phyloP scores from a whole-genome alignment of 2,888 invertebrate genomes.

The Drosophila ustulata region DNA sequence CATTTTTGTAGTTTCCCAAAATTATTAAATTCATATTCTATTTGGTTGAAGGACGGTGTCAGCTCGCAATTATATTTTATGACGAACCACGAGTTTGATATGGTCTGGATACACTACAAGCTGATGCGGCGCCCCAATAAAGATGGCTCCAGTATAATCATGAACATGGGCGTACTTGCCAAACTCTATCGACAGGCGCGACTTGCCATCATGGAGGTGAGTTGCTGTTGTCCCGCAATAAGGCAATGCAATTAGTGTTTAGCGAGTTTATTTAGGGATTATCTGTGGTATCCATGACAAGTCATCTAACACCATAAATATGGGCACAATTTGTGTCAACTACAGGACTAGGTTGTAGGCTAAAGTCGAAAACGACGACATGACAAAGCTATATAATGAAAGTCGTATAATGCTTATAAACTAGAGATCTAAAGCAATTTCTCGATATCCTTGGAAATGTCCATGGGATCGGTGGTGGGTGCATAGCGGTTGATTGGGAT shows the following conservation, averaged over 20 bases:
- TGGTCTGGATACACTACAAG: constrained; percentile 48
- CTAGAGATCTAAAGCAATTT: constrained; percentile 76
- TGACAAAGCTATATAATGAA: constrained; percentile 24
- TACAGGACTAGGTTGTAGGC: constrained; percentile 34
- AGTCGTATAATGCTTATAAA: constrained; percentile 15
- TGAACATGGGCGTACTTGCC: constrained; percentile 38
- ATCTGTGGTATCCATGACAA: constrained; percentile 1
- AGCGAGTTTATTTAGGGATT: constrained; percentile 29
- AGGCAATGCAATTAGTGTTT: constrained; percentile 32
- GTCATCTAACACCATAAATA: constrained; percentile 24
- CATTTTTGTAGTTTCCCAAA: constrained; percentile 10
- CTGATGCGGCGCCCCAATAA: constrained; percentile 18
- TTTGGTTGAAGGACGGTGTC: not conserved
- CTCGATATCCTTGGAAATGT: constrained; percentile 84
- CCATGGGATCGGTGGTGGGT: constrained; percentile 85
- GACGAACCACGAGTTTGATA: constrained; percentile 47
- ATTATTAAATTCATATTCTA: constrained; percentile 31
- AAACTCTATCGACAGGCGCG: constrained; percentile 42
- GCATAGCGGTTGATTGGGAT: constrained; percentile 84
- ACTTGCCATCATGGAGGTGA: constrained; percentile 45
- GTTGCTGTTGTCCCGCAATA: constrained; percentile 12
- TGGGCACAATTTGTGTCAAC: constrained; percentile 24
- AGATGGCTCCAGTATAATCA: constrained; percentile 15
- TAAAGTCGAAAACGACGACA: constrained; percentile 34
- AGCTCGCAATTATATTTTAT: constrained; percentile 31